These are phyloP conservation scores for Onchidella celtica DNA, from an alignment of 2,888 invertebrate genomes.

Conservation along the genomic window DNA sequence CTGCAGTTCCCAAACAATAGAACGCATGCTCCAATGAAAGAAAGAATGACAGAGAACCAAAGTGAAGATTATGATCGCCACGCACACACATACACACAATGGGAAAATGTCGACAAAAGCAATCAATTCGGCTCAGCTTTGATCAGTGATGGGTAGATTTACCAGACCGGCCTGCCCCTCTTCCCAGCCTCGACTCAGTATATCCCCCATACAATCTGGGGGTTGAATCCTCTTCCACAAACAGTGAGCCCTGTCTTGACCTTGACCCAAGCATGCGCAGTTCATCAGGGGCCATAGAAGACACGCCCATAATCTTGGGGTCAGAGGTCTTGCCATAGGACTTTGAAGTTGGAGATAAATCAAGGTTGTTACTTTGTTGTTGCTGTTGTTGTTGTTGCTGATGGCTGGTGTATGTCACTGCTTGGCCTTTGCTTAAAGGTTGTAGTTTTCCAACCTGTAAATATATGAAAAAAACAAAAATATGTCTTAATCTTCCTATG, in stretches of 20 bases:
- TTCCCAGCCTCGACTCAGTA: not conserved
- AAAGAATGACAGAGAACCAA: no score
- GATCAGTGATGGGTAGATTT: conserved; percentile 5
- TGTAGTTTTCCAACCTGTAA: not conserved
- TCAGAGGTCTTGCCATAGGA: conserved; percentile 5
- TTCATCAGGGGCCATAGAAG: conserved; percentile 38
- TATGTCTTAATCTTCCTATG: no score
- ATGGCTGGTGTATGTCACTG: conserved; percentile 10
- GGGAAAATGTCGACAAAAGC: no score
- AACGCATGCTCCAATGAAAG: no score
- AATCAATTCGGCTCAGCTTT: no score
- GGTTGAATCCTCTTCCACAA: conserved; percentile 9
- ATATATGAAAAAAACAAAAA: not conserved
- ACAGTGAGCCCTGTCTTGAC: conserved; percentile 20
- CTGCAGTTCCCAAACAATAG: no score
- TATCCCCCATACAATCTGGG: not conserved
- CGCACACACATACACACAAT: no score
- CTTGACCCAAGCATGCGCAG: conserved; percentile 19
- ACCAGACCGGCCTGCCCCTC: not conserved
- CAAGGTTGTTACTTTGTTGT: conserved; percentile 2
- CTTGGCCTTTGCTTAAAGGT: conserved; percentile 35
- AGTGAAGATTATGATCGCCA: no score
- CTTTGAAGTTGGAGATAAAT: conserved; percentile 25
- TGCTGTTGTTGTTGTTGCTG: conserved; percentile 30
- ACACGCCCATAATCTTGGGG: conserved; percentile 1